phyloP scores from a whole-genome alignment of 2,888 invertebrate species.

The Drosophila hawaiiensis region DNA sequence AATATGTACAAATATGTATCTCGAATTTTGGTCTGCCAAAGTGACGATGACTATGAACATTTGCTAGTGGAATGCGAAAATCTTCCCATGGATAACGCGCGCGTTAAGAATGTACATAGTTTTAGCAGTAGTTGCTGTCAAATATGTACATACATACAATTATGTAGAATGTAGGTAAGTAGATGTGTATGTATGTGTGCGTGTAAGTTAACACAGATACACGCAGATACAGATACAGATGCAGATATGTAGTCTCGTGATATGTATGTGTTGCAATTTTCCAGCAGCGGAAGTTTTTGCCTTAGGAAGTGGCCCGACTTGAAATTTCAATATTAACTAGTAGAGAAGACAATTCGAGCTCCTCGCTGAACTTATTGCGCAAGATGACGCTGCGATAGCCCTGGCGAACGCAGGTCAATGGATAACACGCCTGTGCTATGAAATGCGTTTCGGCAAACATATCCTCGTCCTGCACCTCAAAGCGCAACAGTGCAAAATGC shows the following conservation, averaged over 20 bases:
- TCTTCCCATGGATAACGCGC: slow-evolving; percentile 3
- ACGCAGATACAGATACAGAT: neutral
- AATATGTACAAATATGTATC: neutral
- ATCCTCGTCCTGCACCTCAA: slow-evolving; percentile 97
- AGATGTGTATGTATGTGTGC: neutral
- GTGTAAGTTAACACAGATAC: neutral
- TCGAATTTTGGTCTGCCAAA: neutral
- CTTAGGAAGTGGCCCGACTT: slow-evolving; percentile 28
- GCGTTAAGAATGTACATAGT: neutral
- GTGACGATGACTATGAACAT: neutral
- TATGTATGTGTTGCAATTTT: slow-evolving; percentile 6
- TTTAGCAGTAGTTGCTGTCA: neutral
- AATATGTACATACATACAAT: neutral
- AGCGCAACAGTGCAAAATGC: slow-evolving; percentile 92
- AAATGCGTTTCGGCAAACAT: slow-evolving; percentile 99
- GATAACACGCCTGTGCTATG: slow-evolving; percentile 97
- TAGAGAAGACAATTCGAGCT: slow-evolving; percentile 95
- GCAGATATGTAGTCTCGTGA: neutral
- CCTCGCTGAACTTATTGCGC: slow-evolving; percentile 96
- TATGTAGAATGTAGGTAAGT: slow-evolving; percentile 7
- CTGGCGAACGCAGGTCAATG: slow-evolving; percentile 91
- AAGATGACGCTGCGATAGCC: slow-evolving; percentile 97
- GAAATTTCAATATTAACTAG: slow-evolving; percentile 91
- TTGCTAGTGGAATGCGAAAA: slow-evolving; percentile 6
- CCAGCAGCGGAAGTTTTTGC: neutral